Percentiles rank a stretch among this genome's conserved stretches.
Evolutionary conservation across 1,140 invertebrate genomes (phyloP).

Genomic region (Trichonephila clavata): DNA sequence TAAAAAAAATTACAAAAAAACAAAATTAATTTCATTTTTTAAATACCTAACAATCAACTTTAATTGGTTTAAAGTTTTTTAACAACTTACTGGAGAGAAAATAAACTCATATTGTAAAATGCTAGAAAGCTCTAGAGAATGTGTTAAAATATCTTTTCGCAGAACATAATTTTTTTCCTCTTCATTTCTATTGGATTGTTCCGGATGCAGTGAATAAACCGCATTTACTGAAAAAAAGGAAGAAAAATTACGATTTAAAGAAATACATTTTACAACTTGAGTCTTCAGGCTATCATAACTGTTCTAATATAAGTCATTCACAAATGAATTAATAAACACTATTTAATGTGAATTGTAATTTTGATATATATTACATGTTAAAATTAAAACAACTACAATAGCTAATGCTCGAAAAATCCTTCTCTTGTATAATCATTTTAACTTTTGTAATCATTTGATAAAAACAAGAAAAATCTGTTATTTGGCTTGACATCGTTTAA

Average conservation of each 20-base stretch:
- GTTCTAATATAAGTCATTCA: too few relatives aligned
- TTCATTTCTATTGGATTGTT: not conserved
- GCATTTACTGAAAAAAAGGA: conserved; percentile 54
- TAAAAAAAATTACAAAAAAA: conserved; percentile 24
- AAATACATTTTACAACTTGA: not conserved
- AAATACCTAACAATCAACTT: too few relatives aligned
- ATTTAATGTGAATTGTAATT: too few relatives aligned
- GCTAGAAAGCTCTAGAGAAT: conserved; percentile 85
- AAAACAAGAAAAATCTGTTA: too few relatives aligned
- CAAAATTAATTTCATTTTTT: not conserved
- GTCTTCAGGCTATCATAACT: not conserved
- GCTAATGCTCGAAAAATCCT: too few relatives aligned
- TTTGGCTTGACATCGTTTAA: too few relatives aligned
- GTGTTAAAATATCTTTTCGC: conserved; percentile 83
- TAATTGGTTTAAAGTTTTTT: not conserved
- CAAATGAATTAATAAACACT: too few relatives aligned
- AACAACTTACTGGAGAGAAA: conserved; percentile 84
- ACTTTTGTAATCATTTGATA: too few relatives aligned
- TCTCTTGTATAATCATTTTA: too few relatives aligned
- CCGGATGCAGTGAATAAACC: not conserved
- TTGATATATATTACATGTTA: too few relatives aligned
- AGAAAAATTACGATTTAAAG: not conserved
- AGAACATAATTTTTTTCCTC: not conserved
- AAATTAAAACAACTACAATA: too few relatives aligned
- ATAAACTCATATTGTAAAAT: conserved; percentile 93